These are phyloP conservation scores for Austrolebias charrua DNA, from an alignment of 2,797 vertebrate genomes.

Conservation along the genomic window DNA sequence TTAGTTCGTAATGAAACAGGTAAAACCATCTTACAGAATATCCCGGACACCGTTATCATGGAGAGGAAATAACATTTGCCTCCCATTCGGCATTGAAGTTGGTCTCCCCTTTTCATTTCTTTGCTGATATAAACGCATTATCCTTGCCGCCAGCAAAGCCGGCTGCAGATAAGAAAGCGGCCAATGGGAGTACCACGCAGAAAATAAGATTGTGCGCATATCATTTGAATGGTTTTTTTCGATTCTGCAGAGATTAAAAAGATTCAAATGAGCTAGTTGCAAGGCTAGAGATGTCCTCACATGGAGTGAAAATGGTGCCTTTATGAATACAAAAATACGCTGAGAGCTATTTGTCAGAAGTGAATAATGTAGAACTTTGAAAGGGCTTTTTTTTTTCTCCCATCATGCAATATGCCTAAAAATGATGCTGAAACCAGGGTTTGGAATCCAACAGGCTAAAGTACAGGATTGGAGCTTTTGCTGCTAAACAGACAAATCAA, in stretches of 20 bases:
- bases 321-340: slow-evolving; percentile 55
- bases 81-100: slow-evolving; percentile 36
- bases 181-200: slow-evolving; percentile 51
- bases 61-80: slow-evolving; percentile 15
- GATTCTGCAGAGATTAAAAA: slow-evolving; percentile 70
- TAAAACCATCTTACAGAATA: neutral
- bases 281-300: slow-evolving; percentile 45
- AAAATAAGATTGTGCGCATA: slow-evolving; percentile 71
- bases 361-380: slow-evolving; percentile 49
- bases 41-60: slow-evolving; percentile 18
- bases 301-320: slow-evolving; percentile 44
- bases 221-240: slow-evolving; percentile 56
- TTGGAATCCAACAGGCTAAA: slow-evolving; percentile 21
- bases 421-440: neutral
- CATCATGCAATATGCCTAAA: slow-evolving; percentile 23
- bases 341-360: slow-evolving; percentile 39
- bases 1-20: slow-evolving; percentile 16
- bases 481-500: slow-evolving; percentile 11
- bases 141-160: slow-evolving; percentile 54
- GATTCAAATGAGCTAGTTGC: slow-evolving; percentile 62
- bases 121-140: slow-evolving; percentile 34
- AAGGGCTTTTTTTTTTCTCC: slow-evolving; percentile 20
- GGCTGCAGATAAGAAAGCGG: slow-evolving; percentile 57
- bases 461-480: slow-evolving; percentile 9
- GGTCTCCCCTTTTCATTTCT: slow-evolving; percentile 25